Evolutionary conservation across 1,140 invertebrate species (phyloP).

Genomic region (Latrodectus geometricus): DNA sequence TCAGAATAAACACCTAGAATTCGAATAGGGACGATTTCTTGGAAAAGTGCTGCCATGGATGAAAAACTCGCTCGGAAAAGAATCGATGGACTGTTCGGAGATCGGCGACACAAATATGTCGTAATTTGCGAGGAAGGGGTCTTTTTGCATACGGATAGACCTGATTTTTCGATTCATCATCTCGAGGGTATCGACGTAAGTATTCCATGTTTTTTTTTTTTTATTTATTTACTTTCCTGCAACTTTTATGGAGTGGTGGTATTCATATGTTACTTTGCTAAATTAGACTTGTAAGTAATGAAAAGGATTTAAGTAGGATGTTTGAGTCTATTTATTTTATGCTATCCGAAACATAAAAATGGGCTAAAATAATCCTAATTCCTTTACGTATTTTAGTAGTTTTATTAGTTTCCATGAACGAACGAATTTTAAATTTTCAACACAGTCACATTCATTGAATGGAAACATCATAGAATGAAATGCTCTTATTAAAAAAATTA

Average conservation of each 20-base stretch:
- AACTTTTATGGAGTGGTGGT: background rate
- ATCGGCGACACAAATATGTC: conserved; percentile 16
- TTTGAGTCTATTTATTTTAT: no score
- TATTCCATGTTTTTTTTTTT: background rate
- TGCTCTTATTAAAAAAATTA: no score
- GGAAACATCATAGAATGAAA: no score
- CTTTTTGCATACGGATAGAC: conserved; percentile 15
- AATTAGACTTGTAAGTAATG: background rate
- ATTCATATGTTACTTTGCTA: no score
- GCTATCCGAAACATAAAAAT: no score
- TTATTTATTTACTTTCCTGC: conserved; percentile 8
- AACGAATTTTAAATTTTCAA: no score
- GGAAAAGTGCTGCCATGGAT: background rate
- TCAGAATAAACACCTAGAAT: background rate
- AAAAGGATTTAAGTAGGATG: background rate
- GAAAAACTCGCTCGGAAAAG: conserved; percentile 26
- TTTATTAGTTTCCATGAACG: no score
- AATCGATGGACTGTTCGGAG: conserved; percentile 36
- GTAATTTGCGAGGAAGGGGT: conserved; percentile 47
- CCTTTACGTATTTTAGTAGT: no score
- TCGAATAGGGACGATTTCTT: background rate
- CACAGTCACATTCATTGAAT: no score
- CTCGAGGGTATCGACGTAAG: background rate
- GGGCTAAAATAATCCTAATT: no score
- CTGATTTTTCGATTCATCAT: conserved; percentile 4